phyloP scores from a whole-genome alignment of 1,140 invertebrate species.

The Halesus radiatus region DNA sequence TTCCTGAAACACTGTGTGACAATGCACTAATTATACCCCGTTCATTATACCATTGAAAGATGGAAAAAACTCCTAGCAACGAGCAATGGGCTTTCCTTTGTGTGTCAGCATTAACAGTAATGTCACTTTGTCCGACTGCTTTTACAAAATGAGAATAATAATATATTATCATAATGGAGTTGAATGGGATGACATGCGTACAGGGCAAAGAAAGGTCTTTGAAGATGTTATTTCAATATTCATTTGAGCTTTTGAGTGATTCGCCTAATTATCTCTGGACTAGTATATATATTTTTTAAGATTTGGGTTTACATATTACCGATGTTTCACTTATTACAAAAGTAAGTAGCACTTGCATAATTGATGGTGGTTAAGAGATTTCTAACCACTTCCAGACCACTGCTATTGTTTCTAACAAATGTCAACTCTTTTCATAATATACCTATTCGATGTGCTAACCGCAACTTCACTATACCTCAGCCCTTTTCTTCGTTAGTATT shows the following conservation, averaged over 20 bases:
- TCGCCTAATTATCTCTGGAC: not conserved
- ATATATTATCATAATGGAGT: not conserved
- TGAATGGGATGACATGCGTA: conserved; percentile 32
- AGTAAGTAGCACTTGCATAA: no score
- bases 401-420: no score
- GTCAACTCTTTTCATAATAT: no score
- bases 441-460: no score
- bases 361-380: no score
- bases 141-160: conserved; percentile 6
- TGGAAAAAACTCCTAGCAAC: not conserved
- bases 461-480: no score
- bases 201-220: not conserved
- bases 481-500: no score
- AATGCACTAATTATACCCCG: conserved; percentile 27
- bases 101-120: conserved; percentile 12
- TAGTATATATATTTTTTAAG: no score
- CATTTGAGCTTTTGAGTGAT: conserved; percentile 9
- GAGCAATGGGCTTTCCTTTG: conserved; percentile 2
- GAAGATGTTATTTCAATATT: conserved; percentile 23
- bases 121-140: conserved; percentile 26
- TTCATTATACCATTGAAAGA: conserved; percentile 13
- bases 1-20: conserved; percentile 25
- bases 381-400: no score
- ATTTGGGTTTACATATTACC: no score
- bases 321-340: no score